A percentile compares a stretch with the other conserved stretches of the same genome.
Evolutionary conservation across 1,140 invertebrate genomes (phyloP).

Genomic region (Drosophila jambulina): DNA sequence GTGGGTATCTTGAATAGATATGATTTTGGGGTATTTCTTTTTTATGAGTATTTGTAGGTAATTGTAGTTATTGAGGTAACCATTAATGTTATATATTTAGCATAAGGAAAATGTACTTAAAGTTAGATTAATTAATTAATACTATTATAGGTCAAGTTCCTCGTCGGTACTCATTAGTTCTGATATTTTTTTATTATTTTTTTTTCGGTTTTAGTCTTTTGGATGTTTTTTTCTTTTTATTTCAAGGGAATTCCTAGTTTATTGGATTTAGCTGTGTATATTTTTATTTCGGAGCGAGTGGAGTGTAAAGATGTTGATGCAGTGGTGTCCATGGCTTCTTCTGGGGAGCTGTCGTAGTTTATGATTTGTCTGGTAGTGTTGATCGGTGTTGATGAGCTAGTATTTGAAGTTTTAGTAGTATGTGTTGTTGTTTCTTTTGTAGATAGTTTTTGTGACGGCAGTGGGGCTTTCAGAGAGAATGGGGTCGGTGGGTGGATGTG

Average conservation of each 20-base stretch:
- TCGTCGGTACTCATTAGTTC: constrained; percentile 1
- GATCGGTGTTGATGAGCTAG: too few relatives aligned
- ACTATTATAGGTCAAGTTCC: not conserved
- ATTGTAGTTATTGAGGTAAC: constrained; percentile 7
- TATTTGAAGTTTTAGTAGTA: too few relatives aligned
- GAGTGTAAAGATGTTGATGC: constrained; percentile 8
- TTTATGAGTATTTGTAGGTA: too few relatives aligned
- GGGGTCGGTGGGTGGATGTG: constrained; percentile 1
- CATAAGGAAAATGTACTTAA: constrained; percentile 4
- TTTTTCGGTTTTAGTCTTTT: not conserved
- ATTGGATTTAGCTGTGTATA: constrained; percentile 9
- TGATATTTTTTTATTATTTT: not conserved
- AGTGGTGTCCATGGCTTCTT: not conserved
- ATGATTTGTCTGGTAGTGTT: constrained; percentile 2
- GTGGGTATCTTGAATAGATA: too few relatives aligned
- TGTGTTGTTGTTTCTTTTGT: constrained; percentile 1
- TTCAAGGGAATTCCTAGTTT: constrained; percentile 3
- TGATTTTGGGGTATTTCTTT: too few relatives aligned
- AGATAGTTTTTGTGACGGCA: too few relatives aligned
- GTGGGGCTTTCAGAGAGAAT: constrained; percentile 6
- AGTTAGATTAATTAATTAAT: not conserved
- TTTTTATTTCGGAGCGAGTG: constrained; percentile 2
- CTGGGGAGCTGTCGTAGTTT: not conserved
- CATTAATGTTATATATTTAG: constrained; percentile 4
- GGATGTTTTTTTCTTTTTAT: constrained; percentile 1